These are phyloP conservation scores for Heteronetta atricapilla DNA, from an alignment of 2,113 vertebrate genomes.

Conservation along the genomic window DNA sequence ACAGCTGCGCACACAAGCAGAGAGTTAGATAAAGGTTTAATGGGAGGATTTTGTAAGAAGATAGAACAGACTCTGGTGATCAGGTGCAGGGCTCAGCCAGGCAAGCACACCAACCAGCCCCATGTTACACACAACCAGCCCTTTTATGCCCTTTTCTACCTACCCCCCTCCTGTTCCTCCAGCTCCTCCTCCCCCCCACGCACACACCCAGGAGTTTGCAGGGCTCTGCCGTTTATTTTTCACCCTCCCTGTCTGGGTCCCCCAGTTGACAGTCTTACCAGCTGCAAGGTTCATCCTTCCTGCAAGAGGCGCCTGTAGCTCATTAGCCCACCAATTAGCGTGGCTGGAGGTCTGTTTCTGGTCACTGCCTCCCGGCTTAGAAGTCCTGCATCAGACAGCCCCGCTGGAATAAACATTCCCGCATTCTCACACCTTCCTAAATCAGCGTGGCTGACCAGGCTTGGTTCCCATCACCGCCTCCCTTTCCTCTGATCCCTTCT, in stretches of 20 bases:
- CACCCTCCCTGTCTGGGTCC: neutral
- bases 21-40: neutral
- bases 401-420: neutral
- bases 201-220: neutral
- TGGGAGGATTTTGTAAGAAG: neutral
- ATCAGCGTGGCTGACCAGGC: neutral
- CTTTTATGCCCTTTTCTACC: neutral
- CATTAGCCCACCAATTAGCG: neutral
- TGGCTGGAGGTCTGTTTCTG: neutral
- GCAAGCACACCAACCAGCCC: neutral
- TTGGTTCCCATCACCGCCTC: neutral
- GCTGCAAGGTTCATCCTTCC: neutral
- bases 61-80: neutral
- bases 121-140: accelerated
- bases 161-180: neutral
- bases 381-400: neutral
- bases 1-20: neutral
- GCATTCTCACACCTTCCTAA: neutral
- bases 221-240: neutral
- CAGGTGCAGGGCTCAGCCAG: neutral
- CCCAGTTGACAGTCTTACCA: neutral
- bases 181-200: neutral
- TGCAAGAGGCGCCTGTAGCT: neutral
- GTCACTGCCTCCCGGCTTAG: neutral
- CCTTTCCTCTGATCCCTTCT: neutral